Conservation (phyloP, 1,140 invertebrate genomes). For the Doryteuthis pealeii region DNA sequence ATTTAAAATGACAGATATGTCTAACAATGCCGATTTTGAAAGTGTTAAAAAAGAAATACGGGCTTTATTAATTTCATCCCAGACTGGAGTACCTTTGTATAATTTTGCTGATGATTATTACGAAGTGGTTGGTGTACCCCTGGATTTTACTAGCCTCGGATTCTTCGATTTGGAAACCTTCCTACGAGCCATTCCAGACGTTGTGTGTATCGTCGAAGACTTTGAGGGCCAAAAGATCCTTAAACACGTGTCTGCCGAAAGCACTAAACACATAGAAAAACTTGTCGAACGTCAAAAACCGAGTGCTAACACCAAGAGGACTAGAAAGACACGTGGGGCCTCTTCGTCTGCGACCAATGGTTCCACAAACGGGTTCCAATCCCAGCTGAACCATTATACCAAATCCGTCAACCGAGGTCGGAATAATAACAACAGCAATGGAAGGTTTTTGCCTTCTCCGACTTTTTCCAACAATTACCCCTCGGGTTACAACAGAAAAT, state of each 20-base stretch:
- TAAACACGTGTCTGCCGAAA: not conserved
- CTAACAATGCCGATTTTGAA: not conserved
- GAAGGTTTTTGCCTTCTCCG: not conserved
- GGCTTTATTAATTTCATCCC: not conserved
- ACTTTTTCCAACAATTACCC: not conserved
- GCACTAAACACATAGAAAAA: not conserved
- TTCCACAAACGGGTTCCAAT: not conserved
- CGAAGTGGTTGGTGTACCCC: not conserved
- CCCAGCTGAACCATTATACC: not conserved
- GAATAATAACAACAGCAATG: not conserved
- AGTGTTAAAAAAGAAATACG: not conserved
- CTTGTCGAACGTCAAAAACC: not conserved
- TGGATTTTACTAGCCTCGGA: not conserved
- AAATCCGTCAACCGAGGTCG: not conserved
- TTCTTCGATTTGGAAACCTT: not conserved
- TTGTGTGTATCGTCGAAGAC: not conserved
- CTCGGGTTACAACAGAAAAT: too few species aligned
- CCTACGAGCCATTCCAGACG: not conserved
- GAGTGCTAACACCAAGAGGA: not conserved
- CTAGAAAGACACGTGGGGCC: not conserved
- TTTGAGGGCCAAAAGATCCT: not conserved
- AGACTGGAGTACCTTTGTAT: not conserved
- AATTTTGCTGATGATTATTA: not conserved
- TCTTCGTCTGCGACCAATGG: not conserved
- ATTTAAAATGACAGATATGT: too few species aligned